Evolutionary conservation across 2,888 invertebrate genomes (phyloP).

Genomic region (Trachelus tabidus): DNA sequence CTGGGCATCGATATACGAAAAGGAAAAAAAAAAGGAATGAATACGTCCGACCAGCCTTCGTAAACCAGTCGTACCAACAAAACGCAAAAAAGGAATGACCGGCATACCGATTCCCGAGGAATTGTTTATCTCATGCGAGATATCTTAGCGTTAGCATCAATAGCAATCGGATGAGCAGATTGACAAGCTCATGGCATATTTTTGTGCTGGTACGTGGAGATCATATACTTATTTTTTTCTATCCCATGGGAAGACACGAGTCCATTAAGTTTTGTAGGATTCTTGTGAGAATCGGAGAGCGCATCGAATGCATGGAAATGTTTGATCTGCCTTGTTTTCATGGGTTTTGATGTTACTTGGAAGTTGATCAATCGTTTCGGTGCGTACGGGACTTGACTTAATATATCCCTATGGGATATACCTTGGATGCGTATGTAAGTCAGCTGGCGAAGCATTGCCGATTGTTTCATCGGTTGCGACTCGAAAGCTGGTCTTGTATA

Average conservation of each 20-base stretch:
- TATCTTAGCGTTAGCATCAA: background rate
- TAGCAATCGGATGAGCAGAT: background rate
- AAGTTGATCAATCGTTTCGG: background rate
- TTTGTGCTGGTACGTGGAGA: background rate
- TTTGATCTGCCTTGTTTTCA: no score
- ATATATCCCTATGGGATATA: background rate
- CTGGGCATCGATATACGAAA: background rate
- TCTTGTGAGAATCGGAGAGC: background rate
- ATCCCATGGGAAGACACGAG: background rate
- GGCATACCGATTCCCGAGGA: background rate
- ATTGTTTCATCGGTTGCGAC: background rate
- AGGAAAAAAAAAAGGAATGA: slow-evolving; percentile 12
- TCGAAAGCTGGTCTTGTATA: background rate
- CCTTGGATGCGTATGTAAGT: background rate
- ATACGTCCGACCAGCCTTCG: slow-evolving; percentile 14
- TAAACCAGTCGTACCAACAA: slow-evolving; percentile 42
- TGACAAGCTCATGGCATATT: background rate
- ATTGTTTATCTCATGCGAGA: background rate
- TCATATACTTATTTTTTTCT: background rate
- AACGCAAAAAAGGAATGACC: slow-evolving; percentile 25
- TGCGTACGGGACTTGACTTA: background rate
- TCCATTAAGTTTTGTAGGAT: background rate
- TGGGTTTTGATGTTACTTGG: background rate
- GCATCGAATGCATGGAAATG: no score
- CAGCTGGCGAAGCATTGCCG: background rate